These are phyloP conservation scores for Dicentrarchus labrax DNA, from an alignment of 2,113 vertebrate genomes.

Conservation along the genomic window DNA sequence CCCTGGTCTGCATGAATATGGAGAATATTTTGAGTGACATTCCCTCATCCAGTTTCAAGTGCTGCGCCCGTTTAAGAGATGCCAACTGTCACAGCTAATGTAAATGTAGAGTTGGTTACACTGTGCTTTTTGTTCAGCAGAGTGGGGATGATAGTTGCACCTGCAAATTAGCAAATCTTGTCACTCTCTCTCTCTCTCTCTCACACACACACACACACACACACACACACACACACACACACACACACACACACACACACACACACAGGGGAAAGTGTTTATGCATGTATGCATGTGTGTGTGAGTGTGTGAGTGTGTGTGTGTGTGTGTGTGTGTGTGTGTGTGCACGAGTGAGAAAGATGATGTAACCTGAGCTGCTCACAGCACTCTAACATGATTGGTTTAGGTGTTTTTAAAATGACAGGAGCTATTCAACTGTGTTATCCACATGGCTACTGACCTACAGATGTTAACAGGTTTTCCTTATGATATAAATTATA, in stretches of 20 bases:
- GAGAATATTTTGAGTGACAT: constrained; percentile 39
- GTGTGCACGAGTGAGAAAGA: neutral
- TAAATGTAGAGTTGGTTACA: constrained; percentile 23
- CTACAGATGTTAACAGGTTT: constrained; percentile 5
- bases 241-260: neutral
- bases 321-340: neutral
- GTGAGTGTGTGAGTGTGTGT: neutral
- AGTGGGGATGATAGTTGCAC: constrained; percentile 43
- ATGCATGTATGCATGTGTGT: neutral
- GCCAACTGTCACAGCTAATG: constrained; percentile 43
- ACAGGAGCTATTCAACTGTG: neutral
- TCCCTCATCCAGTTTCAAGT: constrained; percentile 23
- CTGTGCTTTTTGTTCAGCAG: constrained; percentile 30
- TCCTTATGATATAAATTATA: neutral
- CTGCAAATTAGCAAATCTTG: constrained; percentile 49
- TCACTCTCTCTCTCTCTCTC: neutral
- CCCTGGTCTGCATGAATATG: constrained; percentile 31
- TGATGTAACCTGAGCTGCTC: constrained; percentile 21
- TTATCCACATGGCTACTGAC: neutral
- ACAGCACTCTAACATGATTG: constrained; percentile 30
- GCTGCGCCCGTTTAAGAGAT: constrained; percentile 37
- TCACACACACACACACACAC: neutral
- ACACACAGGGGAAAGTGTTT: neutral
- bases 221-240: neutral
- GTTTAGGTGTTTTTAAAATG: constrained; percentile 26